Evolutionary conservation across 2,113 vertebrate genomes (phyloP).

Genomic region (Tetraodon nigroviridis): DNA sequence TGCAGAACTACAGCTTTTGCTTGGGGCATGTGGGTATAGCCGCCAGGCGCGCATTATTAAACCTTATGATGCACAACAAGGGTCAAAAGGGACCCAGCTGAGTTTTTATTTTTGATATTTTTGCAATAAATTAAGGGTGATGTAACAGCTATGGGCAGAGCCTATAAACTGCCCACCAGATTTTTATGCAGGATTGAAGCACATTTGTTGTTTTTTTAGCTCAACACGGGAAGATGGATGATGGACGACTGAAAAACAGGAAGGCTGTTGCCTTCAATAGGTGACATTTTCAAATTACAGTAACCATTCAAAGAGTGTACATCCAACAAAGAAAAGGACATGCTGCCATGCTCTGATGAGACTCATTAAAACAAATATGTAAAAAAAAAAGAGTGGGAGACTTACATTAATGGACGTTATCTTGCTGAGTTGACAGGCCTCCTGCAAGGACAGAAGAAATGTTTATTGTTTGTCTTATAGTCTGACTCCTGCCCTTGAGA

Average conservation of each 20-base stretch:
- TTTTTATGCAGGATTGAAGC: background rate
- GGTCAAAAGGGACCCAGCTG: no score
- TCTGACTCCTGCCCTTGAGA: slow-evolving; percentile 17
- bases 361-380: background rate
- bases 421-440: slow-evolving; percentile 69
- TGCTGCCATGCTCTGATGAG: background rate
- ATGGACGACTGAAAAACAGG: background rate
- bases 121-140: no score
- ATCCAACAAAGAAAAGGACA: background rate
- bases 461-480: slow-evolving; percentile 24
- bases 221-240: background rate
- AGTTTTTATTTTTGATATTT: no score
- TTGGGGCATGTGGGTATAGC: background rate
- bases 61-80: no score
- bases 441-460: slow-evolving; percentile 59
- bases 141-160: background rate
- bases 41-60: background rate
- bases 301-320: background rate
- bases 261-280: background rate
- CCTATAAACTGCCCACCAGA: background rate
- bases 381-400: slow-evolving; percentile 21
- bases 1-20: background rate
- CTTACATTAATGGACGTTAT: slow-evolving; percentile 69
- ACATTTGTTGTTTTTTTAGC: background rate
- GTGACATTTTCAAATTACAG: background rate